These are phyloP conservation scores for Hippasteria phrygiana DNA, from an alignment of 53 echinoderm and acorn worm genomes.

Conservation along the genomic window DNA sequence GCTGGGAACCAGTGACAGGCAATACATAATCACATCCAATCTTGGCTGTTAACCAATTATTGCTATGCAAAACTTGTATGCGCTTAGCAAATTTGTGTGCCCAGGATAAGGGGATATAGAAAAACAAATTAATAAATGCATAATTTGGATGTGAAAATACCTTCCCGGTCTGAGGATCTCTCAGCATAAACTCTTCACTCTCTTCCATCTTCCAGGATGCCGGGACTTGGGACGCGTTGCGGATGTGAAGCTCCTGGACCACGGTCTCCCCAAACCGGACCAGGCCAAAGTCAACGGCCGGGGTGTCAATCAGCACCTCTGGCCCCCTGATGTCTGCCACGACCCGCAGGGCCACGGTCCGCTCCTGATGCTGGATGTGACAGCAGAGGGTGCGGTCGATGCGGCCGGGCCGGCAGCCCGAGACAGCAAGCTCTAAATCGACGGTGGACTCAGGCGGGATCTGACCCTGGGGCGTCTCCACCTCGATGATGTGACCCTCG, in stretches of 20 bases:
- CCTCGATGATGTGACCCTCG: slow-evolving; percentile 90
- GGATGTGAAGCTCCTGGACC: slow-evolving; percentile 69
- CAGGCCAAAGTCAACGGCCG: slow-evolving; percentile 89
- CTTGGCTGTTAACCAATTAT: too few species aligned
- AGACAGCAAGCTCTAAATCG: slow-evolving; percentile 84
- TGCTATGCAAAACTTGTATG: too few species aligned
- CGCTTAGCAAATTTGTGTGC: too few species aligned
- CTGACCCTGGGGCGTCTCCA: slow-evolving; percentile 85
- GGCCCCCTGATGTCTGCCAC: slow-evolving; percentile 91
- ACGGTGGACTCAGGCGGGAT: slow-evolving; percentile 79
- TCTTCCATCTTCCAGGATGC: slow-evolving; percentile 80
- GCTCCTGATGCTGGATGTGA: slow-evolving; percentile 82
- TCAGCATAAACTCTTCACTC: slow-evolving; percentile 77
- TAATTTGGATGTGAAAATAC: slow-evolving; percentile 9
- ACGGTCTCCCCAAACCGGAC: slow-evolving; percentile 73
- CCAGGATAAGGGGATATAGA: too few species aligned
- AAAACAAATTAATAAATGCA: neutral
- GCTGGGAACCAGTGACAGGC: too few species aligned
- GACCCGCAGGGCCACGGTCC: slow-evolving; percentile 77
- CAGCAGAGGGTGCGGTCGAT: slow-evolving; percentile 89
- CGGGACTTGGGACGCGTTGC: slow-evolving; percentile 83
- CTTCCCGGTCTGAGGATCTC: slow-evolving; percentile 64
- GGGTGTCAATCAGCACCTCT: slow-evolving; percentile 80
- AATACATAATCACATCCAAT: too few species aligned
- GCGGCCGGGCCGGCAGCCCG: slow-evolving; percentile 78